A percentile compares a stretch with the other conserved stretches of the same genome.
phyloP scores from a whole-genome alignment of 92 coral and sea anemone species.

The Heteractis magnifica region DNA sequence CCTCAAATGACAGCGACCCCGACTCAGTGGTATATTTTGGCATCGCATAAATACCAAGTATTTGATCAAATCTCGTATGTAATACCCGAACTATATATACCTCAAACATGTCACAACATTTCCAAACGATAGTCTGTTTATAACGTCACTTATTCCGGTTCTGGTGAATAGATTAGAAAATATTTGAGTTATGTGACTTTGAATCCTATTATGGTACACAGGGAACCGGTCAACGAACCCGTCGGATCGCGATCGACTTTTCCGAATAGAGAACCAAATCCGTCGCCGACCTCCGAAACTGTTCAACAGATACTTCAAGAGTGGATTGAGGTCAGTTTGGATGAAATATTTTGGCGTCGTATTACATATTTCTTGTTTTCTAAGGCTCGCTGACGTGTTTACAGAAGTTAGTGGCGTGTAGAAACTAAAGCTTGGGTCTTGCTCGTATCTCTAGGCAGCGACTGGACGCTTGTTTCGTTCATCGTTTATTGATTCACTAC shows the following conservation, averaged over 20 bases:
- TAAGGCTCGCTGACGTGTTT: slow-evolving; percentile 30
- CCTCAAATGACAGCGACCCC: slow-evolving; percentile 43
- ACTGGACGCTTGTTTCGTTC: slow-evolving; percentile 55
- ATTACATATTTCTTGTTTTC: slow-evolving; percentile 44
- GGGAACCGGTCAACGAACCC: slow-evolving; percentile 16
- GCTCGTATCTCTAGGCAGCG: slow-evolving; percentile 52
- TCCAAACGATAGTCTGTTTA: neutral
- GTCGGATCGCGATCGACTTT: slow-evolving; percentile 41
- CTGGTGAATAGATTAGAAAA: slow-evolving; percentile 9
- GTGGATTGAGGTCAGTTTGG: slow-evolving; percentile 75
- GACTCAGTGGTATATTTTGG: slow-evolving; percentile 17
- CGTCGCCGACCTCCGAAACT: slow-evolving; percentile 63
- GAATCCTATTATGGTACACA: slow-evolving; percentile 34
- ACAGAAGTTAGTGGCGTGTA: slow-evolving; percentile 25
- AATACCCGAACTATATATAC: slow-evolving; percentile 3
- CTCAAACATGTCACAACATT: slow-evolving; percentile 9
- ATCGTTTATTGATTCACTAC: slow-evolving; percentile 55
- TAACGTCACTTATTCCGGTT: slow-evolving; percentile 13
- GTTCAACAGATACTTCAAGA: slow-evolving; percentile 72
- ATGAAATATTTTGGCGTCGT: slow-evolving; percentile 47
- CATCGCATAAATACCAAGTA: slow-evolving; percentile 10
- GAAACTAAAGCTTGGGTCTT: slow-evolving; percentile 30
- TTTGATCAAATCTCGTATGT: slow-evolving; percentile 28
- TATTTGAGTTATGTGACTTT: slow-evolving; percentile 25
- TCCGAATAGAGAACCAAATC: slow-evolving; percentile 26